Conservation (phyloP, 1,140 invertebrate genomes). For the Oscheius sp. region DNA sequence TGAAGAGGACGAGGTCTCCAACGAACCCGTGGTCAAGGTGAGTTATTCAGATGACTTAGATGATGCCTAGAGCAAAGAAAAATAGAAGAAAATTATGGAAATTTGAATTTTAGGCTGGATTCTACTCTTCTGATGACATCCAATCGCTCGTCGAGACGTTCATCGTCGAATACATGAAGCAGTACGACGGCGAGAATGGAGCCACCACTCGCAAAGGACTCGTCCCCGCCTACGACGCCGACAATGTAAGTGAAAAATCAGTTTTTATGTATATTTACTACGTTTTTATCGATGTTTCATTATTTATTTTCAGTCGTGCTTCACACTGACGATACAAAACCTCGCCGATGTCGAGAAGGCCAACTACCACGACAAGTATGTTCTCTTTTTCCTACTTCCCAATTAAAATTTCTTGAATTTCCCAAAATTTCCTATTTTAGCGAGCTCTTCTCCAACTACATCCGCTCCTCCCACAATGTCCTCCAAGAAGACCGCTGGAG, state of each 20-base stretch:
- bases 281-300: neutral
- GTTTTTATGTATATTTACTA: too few relatives aligned
- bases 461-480: constrained; percentile 26
- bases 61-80: constrained; percentile 12
- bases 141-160: constrained; percentile 19
- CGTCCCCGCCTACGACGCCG: constrained; percentile 10
- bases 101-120: constrained; percentile 16
- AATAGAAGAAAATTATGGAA: neutral
- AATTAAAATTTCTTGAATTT: neutral
- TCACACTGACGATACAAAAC: constrained; percentile 14
- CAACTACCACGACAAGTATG: neutral
- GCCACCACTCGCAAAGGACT: constrained; percentile 4
- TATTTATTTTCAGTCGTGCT: neutral
- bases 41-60: too few relatives aligned
- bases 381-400: neutral
- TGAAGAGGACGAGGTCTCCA: neutral
- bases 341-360: constrained; percentile 1
- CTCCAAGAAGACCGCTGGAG: constrained; percentile 22
- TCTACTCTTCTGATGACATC: constrained; percentile 2
- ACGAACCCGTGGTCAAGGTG: too few relatives aligned
- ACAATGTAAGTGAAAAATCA: constrained; percentile 2
- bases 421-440: constrained; percentile 10
- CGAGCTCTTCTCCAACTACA: constrained; percentile 3
- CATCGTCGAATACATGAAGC: neutral
- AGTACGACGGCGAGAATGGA: constrained; percentile 18